Evolutionary conservation across 2,113 vertebrate species (phyloP), one percentile per base, ranked within the genome.

Genomic region (Elaphurus davidianus): DNA sequence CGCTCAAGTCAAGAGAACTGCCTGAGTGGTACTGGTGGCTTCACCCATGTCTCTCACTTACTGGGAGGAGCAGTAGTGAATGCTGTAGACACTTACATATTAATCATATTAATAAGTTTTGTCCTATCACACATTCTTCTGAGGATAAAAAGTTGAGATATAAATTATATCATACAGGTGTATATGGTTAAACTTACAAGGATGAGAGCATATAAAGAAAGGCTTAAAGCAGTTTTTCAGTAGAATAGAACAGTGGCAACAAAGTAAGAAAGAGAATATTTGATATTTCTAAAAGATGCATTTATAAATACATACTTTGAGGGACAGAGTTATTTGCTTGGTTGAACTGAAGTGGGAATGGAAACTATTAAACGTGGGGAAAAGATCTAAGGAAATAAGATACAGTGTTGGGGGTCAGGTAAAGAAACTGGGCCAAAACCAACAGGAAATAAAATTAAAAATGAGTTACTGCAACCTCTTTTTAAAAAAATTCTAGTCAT

Each of bases 291-390:
- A 57, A 87, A 59, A 81, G 81, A 67, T 87, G 9, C 2, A 47
- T 85, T 95, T 71, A 33, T 94, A 88, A 83, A 83, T 76, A 76
- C 25, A 74, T n/a, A 92, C 90, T 57, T 94, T 45, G 52, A 87
- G 76, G 33, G 57, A 90, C 3, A 62, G 27, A 43, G 54, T 90
- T 62, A 45, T 52, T 94, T 91, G 55, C 50, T 36, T 92, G 55
- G 74, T 21, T 81, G 33, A 90, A 33, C 43, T 87, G n/a, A 95
- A 76, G 87, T 71, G n/a, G 30, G 14, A 91, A 86, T n/a, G 30
- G 67, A 91, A 96, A 94, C 47, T 78, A 64, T 64, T 83, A 67
- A 85, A 62, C 10, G 15, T 7, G 84, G 50, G 78, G 17, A 57
- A 92, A 94, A 81, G 74, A 90, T 28, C 14, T 50, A 78, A 43